Evolutionary conservation across 2,797 vertebrate genomes (phyloP).

Genomic region (Delichon dasypus): DNA sequence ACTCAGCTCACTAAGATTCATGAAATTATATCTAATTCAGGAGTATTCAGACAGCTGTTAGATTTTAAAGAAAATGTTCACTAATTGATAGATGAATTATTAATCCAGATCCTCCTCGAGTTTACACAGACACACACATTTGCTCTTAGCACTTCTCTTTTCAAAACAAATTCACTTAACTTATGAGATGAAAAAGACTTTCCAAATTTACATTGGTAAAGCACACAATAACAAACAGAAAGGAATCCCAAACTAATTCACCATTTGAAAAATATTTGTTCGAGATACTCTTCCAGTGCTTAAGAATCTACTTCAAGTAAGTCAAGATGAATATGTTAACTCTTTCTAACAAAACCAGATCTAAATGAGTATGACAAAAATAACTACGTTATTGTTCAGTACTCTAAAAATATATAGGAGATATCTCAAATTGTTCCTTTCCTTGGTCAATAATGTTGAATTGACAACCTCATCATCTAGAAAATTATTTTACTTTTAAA

Average conservation of each 20-base stretch:
- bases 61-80: conserved; percentile 35
- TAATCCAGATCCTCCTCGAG: not conserved
- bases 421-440: not conserved
- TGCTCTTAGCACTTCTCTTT: not conserved
- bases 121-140: not conserved
- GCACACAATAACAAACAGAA: not conserved
- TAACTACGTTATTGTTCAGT: not conserved
- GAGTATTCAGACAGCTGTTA: conserved; percentile 35
- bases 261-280: not conserved
- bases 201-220: not conserved
- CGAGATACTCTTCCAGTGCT: not conserved
- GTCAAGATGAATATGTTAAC: not conserved
- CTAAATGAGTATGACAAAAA: not conserved
- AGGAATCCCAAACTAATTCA: not conserved
- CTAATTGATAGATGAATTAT: conserved; percentile 36
- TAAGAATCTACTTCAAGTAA: not conserved
- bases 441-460: not conserved
- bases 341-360: not conserved
- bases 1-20: conserved; percentile 22
- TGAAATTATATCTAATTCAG: conserved; percentile 36
- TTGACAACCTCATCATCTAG: not conserved
- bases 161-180: not conserved
- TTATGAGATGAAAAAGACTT: not conserved
- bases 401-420: not conserved
- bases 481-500: not conserved